Evolutionary conservation across 2,888 invertebrate species (phyloP).

Genomic region (Syrista parreyssii): DNA sequence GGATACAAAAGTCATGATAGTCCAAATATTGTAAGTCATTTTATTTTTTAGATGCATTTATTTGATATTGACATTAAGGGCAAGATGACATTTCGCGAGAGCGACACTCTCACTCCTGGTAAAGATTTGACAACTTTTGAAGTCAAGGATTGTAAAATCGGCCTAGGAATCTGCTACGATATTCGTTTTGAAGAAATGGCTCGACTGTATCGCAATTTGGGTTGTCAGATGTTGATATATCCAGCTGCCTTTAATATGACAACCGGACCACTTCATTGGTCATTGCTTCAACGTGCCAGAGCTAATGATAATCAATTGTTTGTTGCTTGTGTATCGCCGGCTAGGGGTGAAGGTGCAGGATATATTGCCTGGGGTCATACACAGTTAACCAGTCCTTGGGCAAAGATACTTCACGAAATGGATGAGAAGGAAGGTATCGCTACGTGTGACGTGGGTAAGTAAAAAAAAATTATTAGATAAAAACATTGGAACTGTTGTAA

Average conservation of each 20-base stretch:
- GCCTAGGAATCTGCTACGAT: conserved; percentile 95
- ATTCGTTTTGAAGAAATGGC: conserved; percentile 92
- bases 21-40: too few species aligned
- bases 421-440: conserved; percentile 79
- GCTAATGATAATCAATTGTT: conserved; percentile 92
- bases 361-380: conserved; percentile 94
- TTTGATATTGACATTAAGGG: conserved; percentile 97
- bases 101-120: conserved; percentile 84
- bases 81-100: conserved; percentile 93
- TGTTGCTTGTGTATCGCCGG: conserved; percentile 87
- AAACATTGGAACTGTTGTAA: too few species aligned
- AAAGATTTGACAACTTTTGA: conserved; percentile 79
- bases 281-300: conserved; percentile 81
- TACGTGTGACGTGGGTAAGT: conserved; percentile 80
- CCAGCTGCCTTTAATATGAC: conserved; percentile 97
- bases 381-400: conserved; percentile 87
- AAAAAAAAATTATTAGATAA: too few species aligned
- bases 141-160: conserved; percentile 79
- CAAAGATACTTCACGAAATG: conserved; percentile 76
- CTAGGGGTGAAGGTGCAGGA: conserved; percentile 76
- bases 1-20: not conserved
- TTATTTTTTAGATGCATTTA: conserved; percentile 80
- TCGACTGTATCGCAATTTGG: conserved; percentile 75
- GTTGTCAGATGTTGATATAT: conserved; percentile 88
- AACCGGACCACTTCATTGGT: conserved; percentile 95